Evolutionary conservation across 2,113 vertebrate genomes (phyloP).

Genomic region (Lutjanus erythropterus): DNA sequence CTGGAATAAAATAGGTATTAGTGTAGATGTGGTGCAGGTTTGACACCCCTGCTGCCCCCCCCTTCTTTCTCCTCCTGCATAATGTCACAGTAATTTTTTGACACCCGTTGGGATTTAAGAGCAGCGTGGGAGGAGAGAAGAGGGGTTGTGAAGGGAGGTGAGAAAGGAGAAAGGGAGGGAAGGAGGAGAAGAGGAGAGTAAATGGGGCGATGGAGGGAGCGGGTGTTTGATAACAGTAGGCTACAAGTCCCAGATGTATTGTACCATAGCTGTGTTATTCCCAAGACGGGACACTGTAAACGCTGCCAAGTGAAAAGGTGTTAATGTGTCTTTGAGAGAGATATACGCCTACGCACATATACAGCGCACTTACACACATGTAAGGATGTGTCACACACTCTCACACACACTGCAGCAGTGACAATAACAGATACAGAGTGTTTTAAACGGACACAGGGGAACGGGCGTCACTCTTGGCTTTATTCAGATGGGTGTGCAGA

Average conservation of each 20-base stretch:
- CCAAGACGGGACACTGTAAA: constrained; percentile 57
- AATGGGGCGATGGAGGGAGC: constrained; percentile 25
- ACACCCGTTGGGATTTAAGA: constrained; percentile 34
- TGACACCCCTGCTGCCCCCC: neutral
- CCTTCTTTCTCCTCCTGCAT: constrained; percentile 1
- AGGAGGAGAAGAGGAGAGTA: constrained; percentile 8
- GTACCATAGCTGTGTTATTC: constrained; percentile 59
- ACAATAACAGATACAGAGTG: constrained; percentile 55
- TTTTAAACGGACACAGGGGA: constrained; percentile 67
- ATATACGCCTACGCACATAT: constrained; percentile 20
- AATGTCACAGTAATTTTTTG: constrained; percentile 31
- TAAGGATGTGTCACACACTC: neutral
- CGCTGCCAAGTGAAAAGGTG: constrained; percentile 68
- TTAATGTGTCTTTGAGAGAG: constrained; percentile 73
- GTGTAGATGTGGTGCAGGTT: neutral
- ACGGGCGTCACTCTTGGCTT: constrained; percentile 25
- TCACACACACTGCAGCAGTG: constrained; percentile 27
- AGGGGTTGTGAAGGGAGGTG: neutral
- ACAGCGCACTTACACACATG: constrained; percentile 1
- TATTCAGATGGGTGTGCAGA: constrained; percentile 33
- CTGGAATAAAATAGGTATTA: neutral
- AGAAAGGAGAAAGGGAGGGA: neutral
- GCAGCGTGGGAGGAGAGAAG: constrained; percentile 1
- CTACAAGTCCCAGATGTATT: constrained; percentile 61
- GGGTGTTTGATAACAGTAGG: constrained; percentile 61